Percentiles rank a stretch among this genome's conserved stretches.
Evolutionary conservation across 2,113 vertebrate species (phyloP).

Genomic region (Phalacrocorax brasilianus): DNA sequence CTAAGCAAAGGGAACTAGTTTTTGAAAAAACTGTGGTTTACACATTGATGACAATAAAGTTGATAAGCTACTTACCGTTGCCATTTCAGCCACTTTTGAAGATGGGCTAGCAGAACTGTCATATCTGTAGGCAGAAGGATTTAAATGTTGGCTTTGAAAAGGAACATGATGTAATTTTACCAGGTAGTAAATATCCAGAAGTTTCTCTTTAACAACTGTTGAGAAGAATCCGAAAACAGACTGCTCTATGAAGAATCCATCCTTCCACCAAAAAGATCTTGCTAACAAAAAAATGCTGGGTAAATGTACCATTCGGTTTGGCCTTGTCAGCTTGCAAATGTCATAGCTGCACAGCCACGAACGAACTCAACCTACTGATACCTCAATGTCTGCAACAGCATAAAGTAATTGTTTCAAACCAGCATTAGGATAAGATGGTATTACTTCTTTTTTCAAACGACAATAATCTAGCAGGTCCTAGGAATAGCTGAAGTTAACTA

Average conservation of each 20-base stretch:
- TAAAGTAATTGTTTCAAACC: neutral
- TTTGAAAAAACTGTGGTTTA: neutral
- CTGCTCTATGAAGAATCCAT: neutral
- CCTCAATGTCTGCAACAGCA: neutral
- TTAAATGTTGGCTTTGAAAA: conserved; percentile 41
- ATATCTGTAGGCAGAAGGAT: conserved; percentile 65
- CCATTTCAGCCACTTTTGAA: conserved; percentile 49
- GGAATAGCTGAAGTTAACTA: neutral
- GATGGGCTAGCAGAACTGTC: neutral
- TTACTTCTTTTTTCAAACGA: neutral
- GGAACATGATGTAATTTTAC: neutral
- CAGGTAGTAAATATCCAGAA: neutral
- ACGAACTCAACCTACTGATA: neutral
- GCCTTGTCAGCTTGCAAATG: neutral
- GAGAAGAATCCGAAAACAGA: neutral
- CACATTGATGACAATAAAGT: neutral
- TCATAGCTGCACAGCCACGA: neutral
- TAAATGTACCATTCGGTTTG: neutral
- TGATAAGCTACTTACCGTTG: conserved; percentile 57
- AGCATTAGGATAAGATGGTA: neutral
- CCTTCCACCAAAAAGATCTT: neutral
- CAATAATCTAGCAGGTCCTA: neutral
- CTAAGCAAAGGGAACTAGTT: neutral
- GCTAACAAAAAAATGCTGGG: neutral
- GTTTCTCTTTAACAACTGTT: neutral